Conservation (phyloP, 2,888 invertebrate species). For the Parnassius orleans region DNA sequence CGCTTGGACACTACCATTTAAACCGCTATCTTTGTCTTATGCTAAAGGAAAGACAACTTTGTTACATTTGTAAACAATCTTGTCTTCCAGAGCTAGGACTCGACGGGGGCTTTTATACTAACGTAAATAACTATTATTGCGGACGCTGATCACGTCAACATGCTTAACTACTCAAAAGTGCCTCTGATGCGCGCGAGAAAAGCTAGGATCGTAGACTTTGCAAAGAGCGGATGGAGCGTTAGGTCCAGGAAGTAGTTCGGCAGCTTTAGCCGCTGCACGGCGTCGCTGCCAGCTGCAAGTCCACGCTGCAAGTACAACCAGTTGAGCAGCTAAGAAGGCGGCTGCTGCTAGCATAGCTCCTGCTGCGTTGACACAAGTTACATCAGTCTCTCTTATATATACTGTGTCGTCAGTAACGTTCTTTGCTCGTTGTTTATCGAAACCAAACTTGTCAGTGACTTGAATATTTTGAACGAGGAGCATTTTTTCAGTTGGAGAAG, state of each 20-base stretch:
- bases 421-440: slow-evolving; percentile 85
- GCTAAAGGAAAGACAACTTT: slow-evolving; percentile 48
- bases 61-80: slow-evolving; percentile 46
- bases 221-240: slow-evolving; percentile 84
- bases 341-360: slow-evolving; percentile 92
- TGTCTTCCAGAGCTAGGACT: slow-evolving; percentile 58
- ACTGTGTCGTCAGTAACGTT: slow-evolving; percentile 86
- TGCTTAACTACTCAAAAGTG: slow-evolving; percentile 68
- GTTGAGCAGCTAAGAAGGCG: slow-evolving; percentile 92
- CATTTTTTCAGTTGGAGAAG: slow-evolving; percentile 86
- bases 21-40: slow-evolving; percentile 72
- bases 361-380: slow-evolving; percentile 87
- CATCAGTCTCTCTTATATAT: slow-evolving; percentile 83
- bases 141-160: slow-evolving; percentile 71
- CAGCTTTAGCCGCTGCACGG: slow-evolving; percentile 84
- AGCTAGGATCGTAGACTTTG: slow-evolving; percentile 93
- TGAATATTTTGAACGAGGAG: slow-evolving; percentile 94
- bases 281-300: slow-evolving; percentile 93
- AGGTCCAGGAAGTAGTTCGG: slow-evolving; percentile 84
- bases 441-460: slow-evolving; percentile 95
- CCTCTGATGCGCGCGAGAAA: slow-evolving; percentile 86
- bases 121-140: slow-evolving; percentile 75
- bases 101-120: slow-evolving; percentile 74
- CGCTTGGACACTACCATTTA: slow-evolving; percentile 65
- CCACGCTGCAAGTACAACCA: slow-evolving; percentile 93